Base-by-base conservation (phyloP, 2,888 invertebrate genomes). In the Brachyptera putata region DNA sequence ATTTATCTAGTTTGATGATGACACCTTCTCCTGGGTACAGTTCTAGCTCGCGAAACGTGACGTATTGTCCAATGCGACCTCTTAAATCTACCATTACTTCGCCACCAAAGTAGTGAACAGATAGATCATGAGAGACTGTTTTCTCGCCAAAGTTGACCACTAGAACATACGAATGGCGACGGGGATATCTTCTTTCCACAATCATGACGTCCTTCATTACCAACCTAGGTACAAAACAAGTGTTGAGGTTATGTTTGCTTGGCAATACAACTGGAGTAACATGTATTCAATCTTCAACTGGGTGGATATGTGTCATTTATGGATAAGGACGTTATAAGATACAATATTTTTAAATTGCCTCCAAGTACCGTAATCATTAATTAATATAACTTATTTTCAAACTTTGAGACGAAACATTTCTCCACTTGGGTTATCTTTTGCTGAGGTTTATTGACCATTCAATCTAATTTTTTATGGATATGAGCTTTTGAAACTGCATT, bases 81-180 rank as follows among this genome's bases (percentile, higher is more conserved):
- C 70, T 72, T 0, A 80, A 79, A 2, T 80, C 80, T n/a, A 82
- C 77, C 21, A 82, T 73, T 3, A 83, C 76, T 50, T 77, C 74
- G 1, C 91, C 91, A 55, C 88, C 86, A 70, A 89, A 91, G 71
- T 87, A 86, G 74, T 86, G 80, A 1, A 83, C 80, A 0, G 89
- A 87, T 60, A 91, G 77, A 75, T 91, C 90, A 56, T 85, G 83
- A 1, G 80, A 80, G 37, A 85, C 80, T 16, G 79, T 75, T 7
- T 71, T 72, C 37, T 72, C 76, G 0, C 87, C 87, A 1, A 90
- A 78, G 76, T 91, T 91, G 1, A 85, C 84, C 0, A 91, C 82
- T 62, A 87, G 83, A 0, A 89, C 86, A 70, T 86, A 89, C 1
- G 88, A 84, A 69, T 88, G 86, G 61, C 88, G 80, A 14, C 91